Evolutionary conservation across 2,797 vertebrate genomes (phyloP), one percentile per base, ranked within the genome.

Genomic region (Lophotriccus pileatus): DNA sequence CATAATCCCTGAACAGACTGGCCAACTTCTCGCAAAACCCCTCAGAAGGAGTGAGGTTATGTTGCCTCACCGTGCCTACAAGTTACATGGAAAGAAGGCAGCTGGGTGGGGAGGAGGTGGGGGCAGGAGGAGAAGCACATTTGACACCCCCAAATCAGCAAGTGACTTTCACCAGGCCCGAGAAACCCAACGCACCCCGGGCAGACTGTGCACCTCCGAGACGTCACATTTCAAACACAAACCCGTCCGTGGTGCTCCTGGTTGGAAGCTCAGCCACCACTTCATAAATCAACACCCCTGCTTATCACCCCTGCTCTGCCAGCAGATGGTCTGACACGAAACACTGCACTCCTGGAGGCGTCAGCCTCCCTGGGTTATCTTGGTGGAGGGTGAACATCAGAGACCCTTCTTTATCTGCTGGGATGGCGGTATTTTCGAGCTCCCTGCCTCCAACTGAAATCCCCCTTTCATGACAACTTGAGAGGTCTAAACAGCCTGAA

Each of bases 271-370:
- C 78, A 59, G 68, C 66, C 64, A 74, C 60, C 86, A 30, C 52
- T 77, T 94, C 41, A 18, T 89, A 94, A 90, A 96, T 95, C 91
- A 89, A 50, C 77, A 62, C 59, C 62, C 8, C 32, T 13, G n/a
- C 92, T 94, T 94, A 32, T 68, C 44, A 1, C 52, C 34, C n/a
- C 81, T 32, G 49, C 87, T 85, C 70, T 44, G 63, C 69, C 72
- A 72, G 69, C 82, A 89, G 73, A 89, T 12, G 1, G 44, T 59
- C n/a, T 60, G 63, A 88, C 39, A n/a, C 46, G 83, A 63, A 82
- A 83, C 77, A 89, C 64, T 19, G 47, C 76, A 66, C 70, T 23
- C 53, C 72, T 55, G 52, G 52, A 85, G 87, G 79, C 34, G 6
- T 73, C 68, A 32, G 77, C 69, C 74, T 73, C 66, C 34, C 16